Conservation (phyloP, 2,888 invertebrate species). For the Zonitis immaculata region DNA sequence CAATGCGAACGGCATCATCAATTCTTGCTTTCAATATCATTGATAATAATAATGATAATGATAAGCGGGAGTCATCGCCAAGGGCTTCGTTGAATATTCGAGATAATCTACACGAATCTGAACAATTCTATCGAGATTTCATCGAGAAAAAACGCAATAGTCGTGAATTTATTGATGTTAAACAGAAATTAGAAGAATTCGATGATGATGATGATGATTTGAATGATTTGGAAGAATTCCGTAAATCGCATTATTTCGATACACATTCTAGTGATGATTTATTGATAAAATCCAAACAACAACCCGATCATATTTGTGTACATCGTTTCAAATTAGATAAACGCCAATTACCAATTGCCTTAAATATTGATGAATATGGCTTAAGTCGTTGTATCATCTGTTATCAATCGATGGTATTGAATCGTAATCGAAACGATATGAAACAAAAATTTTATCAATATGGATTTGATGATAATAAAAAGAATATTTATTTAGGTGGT, state of each 20-base stretch:
- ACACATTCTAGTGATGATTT: slow-evolving; percentile 36
- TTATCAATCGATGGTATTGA: slow-evolving; percentile 44
- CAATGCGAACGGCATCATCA: not conserved
- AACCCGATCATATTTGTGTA: slow-evolving; percentile 50
- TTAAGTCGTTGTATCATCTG: slow-evolving; percentile 53
- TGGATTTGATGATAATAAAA: slow-evolving; percentile 7
- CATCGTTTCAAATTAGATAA: slow-evolving; percentile 57
- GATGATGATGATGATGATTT: not conserved
- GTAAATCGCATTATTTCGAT: slow-evolving; percentile 58
- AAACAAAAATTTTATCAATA: slow-evolving; percentile 10
- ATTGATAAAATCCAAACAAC: too few species aligned
- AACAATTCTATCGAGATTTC: not conserved
- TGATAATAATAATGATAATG: not conserved
- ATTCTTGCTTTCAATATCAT: not conserved
- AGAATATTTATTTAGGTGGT: slow-evolving; percentile 8
- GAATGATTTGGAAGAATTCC: slow-evolving; percentile 51
- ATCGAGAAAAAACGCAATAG: too few species aligned
- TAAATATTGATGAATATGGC: slow-evolving; percentile 49
- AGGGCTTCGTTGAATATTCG: not conserved
- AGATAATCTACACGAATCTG: not conserved
- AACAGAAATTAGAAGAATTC: too few species aligned
- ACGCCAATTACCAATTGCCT: slow-evolving; percentile 54
- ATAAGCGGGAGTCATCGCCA: not conserved
- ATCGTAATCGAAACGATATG: not conserved
- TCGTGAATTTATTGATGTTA: not conserved